Base-by-base conservation (phyloP, 2,888 invertebrate species). In the Drosophila multiciliata region DNA sequence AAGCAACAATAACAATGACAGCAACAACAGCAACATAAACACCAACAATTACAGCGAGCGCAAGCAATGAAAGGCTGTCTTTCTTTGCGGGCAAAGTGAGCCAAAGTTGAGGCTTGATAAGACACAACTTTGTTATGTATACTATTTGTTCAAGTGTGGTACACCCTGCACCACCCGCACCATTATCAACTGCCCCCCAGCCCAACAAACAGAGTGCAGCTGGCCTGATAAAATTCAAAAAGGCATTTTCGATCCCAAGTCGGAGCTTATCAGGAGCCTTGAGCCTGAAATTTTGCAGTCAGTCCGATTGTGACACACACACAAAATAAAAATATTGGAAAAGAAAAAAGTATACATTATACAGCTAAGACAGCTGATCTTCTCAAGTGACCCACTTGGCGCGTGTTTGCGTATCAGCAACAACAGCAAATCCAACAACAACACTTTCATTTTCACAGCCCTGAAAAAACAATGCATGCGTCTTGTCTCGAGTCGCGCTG, bases 321-420 rank as follows among this genome's bases (percentile, higher is more conserved):
- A 49, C 36, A 36, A 36, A 35, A 33, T 33, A 33, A 40, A 40
- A 11, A 36, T 6, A 29, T 29, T 29, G 29, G 5, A 29, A 36
- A n/a, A 40, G 8, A 58, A 55, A 63, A 52, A 26, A 36, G 15
- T 17, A 49, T 60, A 61, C 50, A n/a, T 62, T 60, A 50, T 54
- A 35, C 33, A 59, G 52, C 42, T 36, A 36, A 71, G 90, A 88
- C 85, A 90, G 87, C 90, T 87, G 87, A 87, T 87, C 87, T 87
- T 77, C 82, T 80, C 87, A 89, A 90, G 89, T 90, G 87, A 87
- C 87, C 87, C 87, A 87, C 90, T 87, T 90, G 85, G 77, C 75
- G 73, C 66, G 58, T 77, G 82, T 79, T 82, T 75, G 77, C 68
- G 61, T 86, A 80, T 81, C 81, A 73, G 73, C 69, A 45, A 45